Conservation (phyloP, 2,888 invertebrate genomes). For the Drosophila atripex region DNA sequence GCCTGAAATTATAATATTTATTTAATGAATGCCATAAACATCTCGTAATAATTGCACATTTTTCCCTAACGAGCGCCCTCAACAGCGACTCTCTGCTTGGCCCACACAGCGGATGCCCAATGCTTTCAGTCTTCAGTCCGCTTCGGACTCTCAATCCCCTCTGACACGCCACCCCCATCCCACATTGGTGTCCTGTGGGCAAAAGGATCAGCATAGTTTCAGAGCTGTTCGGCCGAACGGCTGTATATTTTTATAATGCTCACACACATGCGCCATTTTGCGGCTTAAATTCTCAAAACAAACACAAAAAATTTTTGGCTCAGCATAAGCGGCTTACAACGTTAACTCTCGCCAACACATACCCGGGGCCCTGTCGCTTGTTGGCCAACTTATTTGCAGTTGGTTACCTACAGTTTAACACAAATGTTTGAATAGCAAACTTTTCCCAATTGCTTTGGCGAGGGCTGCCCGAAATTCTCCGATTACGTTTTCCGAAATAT, state of each 20-base stretch:
- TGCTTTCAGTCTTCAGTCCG: constrained; percentile 6
- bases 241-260: constrained; percentile 47
- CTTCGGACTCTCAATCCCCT: background rate
- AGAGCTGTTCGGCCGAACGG: constrained; percentile 29
- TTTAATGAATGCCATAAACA: constrained; percentile 71
- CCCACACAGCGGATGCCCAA: constrained; percentile 37
- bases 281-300: constrained; percentile 72
- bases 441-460: constrained; percentile 30
- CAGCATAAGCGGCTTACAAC: constrained; percentile 73
- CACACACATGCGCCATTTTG: constrained; percentile 62
- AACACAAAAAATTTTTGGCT: constrained; percentile 65
- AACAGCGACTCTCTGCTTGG: background rate
- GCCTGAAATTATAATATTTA: constrained; percentile 71
- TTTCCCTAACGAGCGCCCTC: constrained; percentile 28
- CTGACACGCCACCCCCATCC: background rate
- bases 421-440: constrained; percentile 59
- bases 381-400: constrained; percentile 64
- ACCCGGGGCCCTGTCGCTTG: constrained; percentile 26
- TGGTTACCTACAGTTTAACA: constrained; percentile 68
- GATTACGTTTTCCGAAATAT: constrained; percentile 30
- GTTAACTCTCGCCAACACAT: constrained; percentile 56
- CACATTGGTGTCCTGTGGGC: constrained; percentile 1
- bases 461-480: constrained; percentile 9
- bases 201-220: constrained; percentile 35
- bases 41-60: constrained; percentile 54